These are phyloP conservation scores for Sthenelais limicola DNA, from an alignment of 2,888 invertebrate species.

Conservation along the genomic window DNA sequence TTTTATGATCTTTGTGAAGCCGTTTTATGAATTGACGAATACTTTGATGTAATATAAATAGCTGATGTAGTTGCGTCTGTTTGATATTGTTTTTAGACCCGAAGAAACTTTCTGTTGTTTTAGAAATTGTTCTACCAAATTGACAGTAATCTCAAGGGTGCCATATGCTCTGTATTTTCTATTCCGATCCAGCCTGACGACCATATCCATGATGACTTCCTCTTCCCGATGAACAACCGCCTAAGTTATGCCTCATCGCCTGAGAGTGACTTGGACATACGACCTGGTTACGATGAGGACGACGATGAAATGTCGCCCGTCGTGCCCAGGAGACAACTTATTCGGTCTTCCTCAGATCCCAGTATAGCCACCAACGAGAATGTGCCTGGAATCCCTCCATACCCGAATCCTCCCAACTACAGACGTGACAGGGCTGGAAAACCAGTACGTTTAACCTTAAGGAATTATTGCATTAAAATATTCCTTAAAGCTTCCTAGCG, in stretches of 20 bases:
- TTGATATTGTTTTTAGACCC: too few species aligned
- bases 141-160: not conserved
- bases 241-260: slow-evolving; percentile 94
- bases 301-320: slow-evolving; percentile 60
- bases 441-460: too few species aligned
- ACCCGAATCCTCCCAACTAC: slow-evolving; percentile 85
- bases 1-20: not conserved
- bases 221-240: slow-evolving; percentile 94
- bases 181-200: slow-evolving; percentile 84
- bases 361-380: slow-evolving; percentile 95
- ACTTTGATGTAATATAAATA: too few species aligned
- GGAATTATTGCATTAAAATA: too few species aligned
- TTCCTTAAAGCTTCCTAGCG: too few species aligned
- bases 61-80: too few species aligned
- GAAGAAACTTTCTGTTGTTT: too few species aligned
- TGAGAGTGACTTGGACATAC: slow-evolving; percentile 89
- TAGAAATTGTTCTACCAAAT: not conserved
- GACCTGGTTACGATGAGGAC: slow-evolving; percentile 46
- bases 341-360: slow-evolving; percentile 92
- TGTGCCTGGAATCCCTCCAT: slow-evolving; percentile 70
- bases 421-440: too few species aligned
- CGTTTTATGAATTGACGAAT: too few species aligned
- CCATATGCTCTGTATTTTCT: not conserved
- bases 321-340: slow-evolving; percentile 65
- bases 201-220: slow-evolving; percentile 97